Base-by-base conservation (phyloP, 2,888 invertebrate genomes). In the Saturnia japonica region DNA sequence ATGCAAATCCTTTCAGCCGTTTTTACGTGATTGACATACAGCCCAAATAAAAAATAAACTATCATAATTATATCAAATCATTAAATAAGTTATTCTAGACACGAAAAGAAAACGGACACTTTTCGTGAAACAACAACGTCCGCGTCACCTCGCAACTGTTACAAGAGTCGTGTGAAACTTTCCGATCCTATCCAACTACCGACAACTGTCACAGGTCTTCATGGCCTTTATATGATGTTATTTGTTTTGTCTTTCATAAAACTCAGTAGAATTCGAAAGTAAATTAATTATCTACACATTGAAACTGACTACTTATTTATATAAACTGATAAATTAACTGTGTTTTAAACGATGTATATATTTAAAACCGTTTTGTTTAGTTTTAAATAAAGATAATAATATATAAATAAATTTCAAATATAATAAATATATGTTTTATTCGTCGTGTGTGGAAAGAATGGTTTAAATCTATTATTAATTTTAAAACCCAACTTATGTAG, bases 121-220 rank as follows among this genome's bases (percentile, higher is more conserved):
- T 64, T 34, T 45, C 62, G 28, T 34, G 64, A 64, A 47, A 64
- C 42, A 62, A 47, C 62, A 34, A 22, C 43, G 72, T 42, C 57
- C 68, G 40, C 62, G 72, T 42, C 57, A 69, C 42, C 62, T 74
- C 25, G 47, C 54, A 74, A 76, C 72, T 76, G 71, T 42, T 64
- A 40, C 64, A 16, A 40, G 40, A 64, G 40, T 40, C n/a, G 40
- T 64, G n/a, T 64, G n/a, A 64, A 64, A 34, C 40, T 64, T 64
- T 64, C 40, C 40, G 2, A n/a, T 9, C 40, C 40, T 40, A n/a
- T n/a, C 64, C n/a, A 16, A 64, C 64, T n/a, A 64, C 19, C n/a
- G 64, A 64, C 64, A 40, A 40, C 64, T 40, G 64, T 40, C 64
- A 40, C 0, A 40, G 62, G 34, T 34, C 34, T 34, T 62, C 62